A percentile compares a stretch with the other conserved stretches of the same genome.
phyloP scores from a whole-genome alignment of 1,140 invertebrate genomes.

The Hylyphantes graminicola region DNA sequence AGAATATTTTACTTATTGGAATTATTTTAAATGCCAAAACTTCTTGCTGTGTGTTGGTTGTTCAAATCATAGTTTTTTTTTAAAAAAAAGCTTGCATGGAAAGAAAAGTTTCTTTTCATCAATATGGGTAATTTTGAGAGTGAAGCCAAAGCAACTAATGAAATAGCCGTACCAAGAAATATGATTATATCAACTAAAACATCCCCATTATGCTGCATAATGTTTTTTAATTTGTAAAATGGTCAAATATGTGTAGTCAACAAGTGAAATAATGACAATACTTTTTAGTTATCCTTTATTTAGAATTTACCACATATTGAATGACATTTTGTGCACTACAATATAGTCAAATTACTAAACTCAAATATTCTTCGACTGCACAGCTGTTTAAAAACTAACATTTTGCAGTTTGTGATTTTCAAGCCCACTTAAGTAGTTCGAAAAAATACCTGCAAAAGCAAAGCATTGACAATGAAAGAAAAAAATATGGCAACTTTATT shows the following conservation, averaged over 20 bases:
- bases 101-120: no score
- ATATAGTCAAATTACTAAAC: conserved; percentile 37
- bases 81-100: no score
- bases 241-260: neutral
- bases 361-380: conserved; percentile 27
- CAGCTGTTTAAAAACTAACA: conserved; percentile 30
- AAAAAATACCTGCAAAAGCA: conserved; percentile 36
- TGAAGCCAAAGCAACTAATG: no score
- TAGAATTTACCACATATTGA: conserved; percentile 60
- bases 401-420: conserved; percentile 29
- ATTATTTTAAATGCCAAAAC: no score
- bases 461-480: conserved; percentile 32
- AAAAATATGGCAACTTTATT: conserved; percentile 56
- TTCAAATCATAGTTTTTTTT: no score
- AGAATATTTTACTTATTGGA: no score
- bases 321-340: conserved; percentile 59
- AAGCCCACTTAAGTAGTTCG: conserved; percentile 46
- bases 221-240: no score
- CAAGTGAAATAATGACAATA: conserved; percentile 4
- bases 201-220: no score
- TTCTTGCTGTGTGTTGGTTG: no score
- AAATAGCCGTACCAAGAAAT: no score
- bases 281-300: conserved; percentile 53
- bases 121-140: no score
- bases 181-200: no score